A percentile compares a stretch with the other conserved stretches of the same genome.
Conservation (phyloP, 2,888 invertebrate species). For the Brenthis daphne region DNA sequence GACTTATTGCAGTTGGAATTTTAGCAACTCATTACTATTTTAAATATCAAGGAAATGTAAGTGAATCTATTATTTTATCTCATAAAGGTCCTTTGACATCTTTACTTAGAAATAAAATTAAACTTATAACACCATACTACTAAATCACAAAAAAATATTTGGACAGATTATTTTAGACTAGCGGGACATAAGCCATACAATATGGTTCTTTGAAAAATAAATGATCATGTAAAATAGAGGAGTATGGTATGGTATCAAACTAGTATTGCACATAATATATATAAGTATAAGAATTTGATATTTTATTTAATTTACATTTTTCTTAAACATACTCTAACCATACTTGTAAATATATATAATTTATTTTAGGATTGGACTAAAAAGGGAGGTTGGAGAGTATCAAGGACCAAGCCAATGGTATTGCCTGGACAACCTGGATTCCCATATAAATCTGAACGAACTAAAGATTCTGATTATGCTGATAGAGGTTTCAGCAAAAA, state of each 20-base stretch:
- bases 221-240: too few relatives aligned
- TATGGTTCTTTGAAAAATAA: too few relatives aligned
- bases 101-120: background rate
- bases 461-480: constrained; percentile 85
- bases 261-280: too few relatives aligned
- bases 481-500: constrained; percentile 87
- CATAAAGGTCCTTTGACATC: background rate
- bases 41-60: constrained; percentile 90
- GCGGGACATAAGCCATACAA: too few relatives aligned
- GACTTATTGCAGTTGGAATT: constrained; percentile 74
- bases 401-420: constrained; percentile 78
- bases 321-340: too few relatives aligned
- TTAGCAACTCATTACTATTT: constrained; percentile 87
- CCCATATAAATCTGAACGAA: constrained; percentile 83
- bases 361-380: constrained; percentile 87
- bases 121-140: too few relatives aligned
- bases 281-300: too few relatives aligned
- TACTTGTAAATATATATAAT: background rate
- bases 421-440: constrained; percentile 87
- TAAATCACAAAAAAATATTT: too few relatives aligned
- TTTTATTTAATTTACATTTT: too few relatives aligned
- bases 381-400: constrained; percentile 87
- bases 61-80: constrained; percentile 50
- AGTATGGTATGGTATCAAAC: too few relatives aligned
- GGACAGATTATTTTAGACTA: too few relatives aligned